Percentiles rank a stretch among this genome's conserved stretches.
phyloP scores from a whole-genome alignment of 2,797 vertebrate genomes.

The Sylvilagus floridanus region DNA sequence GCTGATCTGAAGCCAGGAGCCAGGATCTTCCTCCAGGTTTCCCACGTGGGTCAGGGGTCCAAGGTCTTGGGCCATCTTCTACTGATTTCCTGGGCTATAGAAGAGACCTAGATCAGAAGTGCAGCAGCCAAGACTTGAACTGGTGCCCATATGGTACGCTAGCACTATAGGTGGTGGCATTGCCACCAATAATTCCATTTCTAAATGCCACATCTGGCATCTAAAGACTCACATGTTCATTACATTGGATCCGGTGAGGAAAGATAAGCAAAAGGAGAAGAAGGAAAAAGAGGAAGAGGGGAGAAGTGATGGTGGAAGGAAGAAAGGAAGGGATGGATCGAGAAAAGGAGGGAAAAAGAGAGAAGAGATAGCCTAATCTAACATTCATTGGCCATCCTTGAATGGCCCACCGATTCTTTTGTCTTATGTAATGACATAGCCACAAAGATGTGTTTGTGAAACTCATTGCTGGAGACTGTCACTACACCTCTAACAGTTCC shows the following conservation, averaged over 20 bases:
- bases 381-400: not conserved
- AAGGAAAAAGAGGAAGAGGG: not conserved
- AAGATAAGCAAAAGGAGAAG: not conserved
- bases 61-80: too few species aligned
- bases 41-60: too few species aligned
- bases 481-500: rapidly evolving
- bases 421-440: not conserved
- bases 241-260: not conserved
- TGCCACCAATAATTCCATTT: not conserved
- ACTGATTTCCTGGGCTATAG: too few species aligned
- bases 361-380: not conserved
- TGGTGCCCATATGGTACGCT: too few species aligned
- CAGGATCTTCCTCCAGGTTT: too few species aligned
- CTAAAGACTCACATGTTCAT: not conserved
- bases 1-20: too few species aligned
- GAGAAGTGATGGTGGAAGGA: too few species aligned
- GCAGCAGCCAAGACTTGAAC: too few species aligned
- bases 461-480: too few species aligned
- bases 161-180: too few species aligned
- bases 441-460: not conserved
- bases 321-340: not conserved
- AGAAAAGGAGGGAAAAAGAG: not conserved
- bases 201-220: not conserved
- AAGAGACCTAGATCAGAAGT: too few species aligned
- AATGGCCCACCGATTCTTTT: not conserved